phyloP scores from a whole-genome alignment of 1,140 invertebrate species.

The Chionoecetes opilio region DNA sequence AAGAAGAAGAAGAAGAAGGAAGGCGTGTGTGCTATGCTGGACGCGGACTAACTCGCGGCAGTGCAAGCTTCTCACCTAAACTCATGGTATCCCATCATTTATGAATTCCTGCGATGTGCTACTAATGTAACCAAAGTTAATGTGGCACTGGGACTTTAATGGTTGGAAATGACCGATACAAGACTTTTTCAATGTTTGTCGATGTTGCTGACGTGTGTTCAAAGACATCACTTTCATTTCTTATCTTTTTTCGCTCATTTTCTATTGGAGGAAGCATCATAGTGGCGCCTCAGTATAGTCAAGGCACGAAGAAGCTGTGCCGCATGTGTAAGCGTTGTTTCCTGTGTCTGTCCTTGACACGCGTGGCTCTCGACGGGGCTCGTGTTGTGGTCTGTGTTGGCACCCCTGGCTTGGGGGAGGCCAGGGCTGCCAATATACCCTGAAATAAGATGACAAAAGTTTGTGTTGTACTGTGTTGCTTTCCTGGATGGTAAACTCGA shows the following conservation, averaged over 20 bases:
- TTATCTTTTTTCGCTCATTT: too few relatives aligned
- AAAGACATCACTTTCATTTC: background rate
- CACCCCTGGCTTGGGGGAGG: conserved; percentile 55
- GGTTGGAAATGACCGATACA: too few relatives aligned
- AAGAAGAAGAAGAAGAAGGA: too few relatives aligned
- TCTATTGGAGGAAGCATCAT: background rate
- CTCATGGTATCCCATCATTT: background rate
- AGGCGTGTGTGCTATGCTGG: background rate
- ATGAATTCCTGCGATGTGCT: background rate
- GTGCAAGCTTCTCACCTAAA: background rate
- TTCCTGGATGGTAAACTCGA: background rate
- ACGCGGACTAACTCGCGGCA: background rate
- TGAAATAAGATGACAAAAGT: background rate
- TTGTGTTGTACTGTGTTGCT: background rate
- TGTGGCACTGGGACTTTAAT: too few relatives aligned
- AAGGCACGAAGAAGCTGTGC: background rate
- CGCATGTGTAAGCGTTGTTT: background rate
- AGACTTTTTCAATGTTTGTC: background rate
- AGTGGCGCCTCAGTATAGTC: background rate
- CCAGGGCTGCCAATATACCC: conserved; percentile 46
- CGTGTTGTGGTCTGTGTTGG: conserved; percentile 6
- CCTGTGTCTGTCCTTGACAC: too few relatives aligned
- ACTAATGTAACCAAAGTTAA: background rate
- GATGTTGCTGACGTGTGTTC: background rate
- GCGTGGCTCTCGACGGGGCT: background rate